These are phyloP conservation scores for Zhengitettix transpicula DNA, from an alignment of 2,888 invertebrate species.

Conservation along the genomic window DNA sequence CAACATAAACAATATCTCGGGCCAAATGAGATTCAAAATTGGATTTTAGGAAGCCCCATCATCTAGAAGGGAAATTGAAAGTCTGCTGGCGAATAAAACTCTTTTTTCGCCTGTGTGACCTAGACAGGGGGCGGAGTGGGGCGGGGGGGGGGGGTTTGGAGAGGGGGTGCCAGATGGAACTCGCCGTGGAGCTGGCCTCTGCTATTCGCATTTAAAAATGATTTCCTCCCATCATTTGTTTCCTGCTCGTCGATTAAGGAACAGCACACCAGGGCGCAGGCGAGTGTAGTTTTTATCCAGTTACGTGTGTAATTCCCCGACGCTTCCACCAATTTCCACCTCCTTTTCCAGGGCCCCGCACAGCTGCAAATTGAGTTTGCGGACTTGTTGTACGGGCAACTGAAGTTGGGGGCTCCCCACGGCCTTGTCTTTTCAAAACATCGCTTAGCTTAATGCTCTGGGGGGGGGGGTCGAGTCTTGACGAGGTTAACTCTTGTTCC, in stretches of 20 bases:
- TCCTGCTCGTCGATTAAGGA: not conserved
- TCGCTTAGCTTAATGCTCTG: too few relatives aligned
- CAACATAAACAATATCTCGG: constrained; percentile 13
- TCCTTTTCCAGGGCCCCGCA: not conserved
- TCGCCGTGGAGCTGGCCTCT: not conserved
- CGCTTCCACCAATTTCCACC: not conserved
- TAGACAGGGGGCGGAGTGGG: not conserved
- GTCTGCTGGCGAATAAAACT: constrained; percentile 7
- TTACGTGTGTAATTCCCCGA: not conserved
- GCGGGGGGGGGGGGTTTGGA: not conserved
- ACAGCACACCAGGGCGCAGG: not conserved
- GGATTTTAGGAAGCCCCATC: constrained; percentile 10
- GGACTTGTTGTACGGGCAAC: constrained; percentile 1
- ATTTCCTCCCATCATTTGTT: constrained; percentile 2
- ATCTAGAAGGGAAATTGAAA: constrained; percentile 13
- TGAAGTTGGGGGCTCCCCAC: not conserved
- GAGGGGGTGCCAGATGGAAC: not conserved
- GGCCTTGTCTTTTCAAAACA: too few relatives aligned
- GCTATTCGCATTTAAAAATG: constrained; percentile 2
- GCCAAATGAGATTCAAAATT: constrained; percentile 13
- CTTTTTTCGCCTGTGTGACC: not conserved
- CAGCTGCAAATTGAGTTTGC: constrained; percentile 1
- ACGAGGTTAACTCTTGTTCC: too few relatives aligned
- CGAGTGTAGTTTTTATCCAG: not conserved
- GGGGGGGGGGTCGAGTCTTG: too few relatives aligned